These are phyloP conservation scores for Arctia plantaginis DNA, from an alignment of 2,888 invertebrate genomes.

Conservation along the genomic window DNA sequence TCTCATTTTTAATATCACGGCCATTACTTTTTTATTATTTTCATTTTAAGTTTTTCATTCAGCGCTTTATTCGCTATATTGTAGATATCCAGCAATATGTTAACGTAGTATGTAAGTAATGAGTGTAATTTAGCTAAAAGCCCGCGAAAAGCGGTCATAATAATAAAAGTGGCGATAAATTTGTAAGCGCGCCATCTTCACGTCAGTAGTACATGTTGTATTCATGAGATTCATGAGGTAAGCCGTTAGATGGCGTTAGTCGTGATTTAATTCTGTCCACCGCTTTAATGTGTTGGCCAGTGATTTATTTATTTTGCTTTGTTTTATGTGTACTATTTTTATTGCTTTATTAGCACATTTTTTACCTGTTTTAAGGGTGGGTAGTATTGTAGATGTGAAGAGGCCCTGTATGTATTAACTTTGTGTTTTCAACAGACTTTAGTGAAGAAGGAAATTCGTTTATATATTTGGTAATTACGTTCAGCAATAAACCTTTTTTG, in stretches of 20 bases:
- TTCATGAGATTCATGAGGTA: constrained; percentile 77
- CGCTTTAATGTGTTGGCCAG: constrained; percentile 37
- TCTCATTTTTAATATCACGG: background rate
- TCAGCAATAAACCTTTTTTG: background rate
- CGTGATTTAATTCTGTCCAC: constrained; percentile 72
- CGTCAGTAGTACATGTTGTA: constrained; percentile 70
- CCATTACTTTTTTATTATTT: background rate
- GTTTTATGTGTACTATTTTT: constrained; percentile 28
- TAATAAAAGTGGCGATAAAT: constrained; percentile 75
- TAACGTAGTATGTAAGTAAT: constrained; percentile 69
- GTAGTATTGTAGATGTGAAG: too few relatives aligned
- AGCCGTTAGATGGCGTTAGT: constrained; percentile 79
- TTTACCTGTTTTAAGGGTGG: background rate
- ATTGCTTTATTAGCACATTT: constrained; percentile 36
- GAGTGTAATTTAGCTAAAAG: constrained; percentile 79
- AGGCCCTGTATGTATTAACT: background rate
- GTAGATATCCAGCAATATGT: constrained; percentile 59
- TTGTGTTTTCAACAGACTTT: background rate
- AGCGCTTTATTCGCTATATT: constrained; percentile 45
- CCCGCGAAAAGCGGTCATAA: constrained; percentile 72
- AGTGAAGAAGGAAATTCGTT: background rate
- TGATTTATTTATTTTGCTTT: constrained; percentile 38
- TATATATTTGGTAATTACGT: too few relatives aligned
- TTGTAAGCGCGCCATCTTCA: constrained; percentile 74
- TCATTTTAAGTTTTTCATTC: background rate